Conservation (phyloP, 1,140 invertebrate species). For the Drosophila pseudoananassae region DNA sequence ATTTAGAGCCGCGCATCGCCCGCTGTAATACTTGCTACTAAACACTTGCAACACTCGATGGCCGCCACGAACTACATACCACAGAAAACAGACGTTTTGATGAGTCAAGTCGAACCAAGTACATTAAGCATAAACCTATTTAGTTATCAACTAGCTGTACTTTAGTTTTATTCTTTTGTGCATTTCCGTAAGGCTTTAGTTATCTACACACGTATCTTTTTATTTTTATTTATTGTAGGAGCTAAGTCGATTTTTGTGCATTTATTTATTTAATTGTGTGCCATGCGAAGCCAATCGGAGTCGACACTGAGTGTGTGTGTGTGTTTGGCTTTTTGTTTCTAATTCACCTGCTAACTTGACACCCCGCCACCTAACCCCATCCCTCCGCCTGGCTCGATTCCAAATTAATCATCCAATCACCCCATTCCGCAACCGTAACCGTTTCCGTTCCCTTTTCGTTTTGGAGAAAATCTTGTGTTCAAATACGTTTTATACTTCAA, state of each 20-base stretch:
- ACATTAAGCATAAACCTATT: slow-evolving; percentile 46
- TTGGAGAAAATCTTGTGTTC: slow-evolving; percentile 47
- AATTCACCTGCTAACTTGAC: slow-evolving; percentile 21
- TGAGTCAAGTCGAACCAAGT: slow-evolving; percentile 28
- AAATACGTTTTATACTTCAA: slow-evolving; percentile 62
- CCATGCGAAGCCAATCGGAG: slow-evolving; percentile 2
- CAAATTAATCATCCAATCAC: slow-evolving; percentile 31
- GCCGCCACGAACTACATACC: slow-evolving; percentile 30
- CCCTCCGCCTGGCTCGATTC: not conserved
- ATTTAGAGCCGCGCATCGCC: slow-evolving; percentile 60
- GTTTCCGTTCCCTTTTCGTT: slow-evolving; percentile 30
- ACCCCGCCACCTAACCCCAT: not conserved
- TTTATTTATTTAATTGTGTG: slow-evolving; percentile 65
- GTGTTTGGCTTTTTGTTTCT: slow-evolving; percentile 22
- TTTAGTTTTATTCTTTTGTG: slow-evolving; percentile 33
- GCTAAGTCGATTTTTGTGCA: slow-evolving; percentile 59
- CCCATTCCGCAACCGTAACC: slow-evolving; percentile 14
- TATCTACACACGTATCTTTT: too few species aligned
- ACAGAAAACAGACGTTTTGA: slow-evolving; percentile 5
- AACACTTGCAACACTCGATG: slow-evolving; percentile 37
- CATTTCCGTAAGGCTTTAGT: slow-evolving; percentile 2
- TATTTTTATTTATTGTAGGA: slow-evolving; percentile 14
- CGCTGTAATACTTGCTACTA: slow-evolving; percentile 50
- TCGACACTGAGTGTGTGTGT: slow-evolving; percentile 11
- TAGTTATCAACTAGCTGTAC: slow-evolving; percentile 46